Percentiles rank a stretch among this genome's conserved stretches.
Evolutionary conservation across 2,797 vertebrate species (phyloP).

Genomic region (Eulemur coronatus): DNA sequence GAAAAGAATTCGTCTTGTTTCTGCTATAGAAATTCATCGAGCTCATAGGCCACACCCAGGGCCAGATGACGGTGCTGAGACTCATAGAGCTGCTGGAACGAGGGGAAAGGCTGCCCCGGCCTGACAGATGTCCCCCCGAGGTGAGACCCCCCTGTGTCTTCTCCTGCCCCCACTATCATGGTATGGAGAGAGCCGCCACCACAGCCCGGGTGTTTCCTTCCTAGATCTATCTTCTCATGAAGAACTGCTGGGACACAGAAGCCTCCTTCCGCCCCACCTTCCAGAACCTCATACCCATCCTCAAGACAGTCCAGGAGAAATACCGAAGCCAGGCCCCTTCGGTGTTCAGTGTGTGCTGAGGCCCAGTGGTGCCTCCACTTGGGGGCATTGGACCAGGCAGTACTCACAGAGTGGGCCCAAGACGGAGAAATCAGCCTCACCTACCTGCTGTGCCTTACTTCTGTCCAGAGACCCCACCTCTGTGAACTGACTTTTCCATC

Average conservation of each 20-base stretch:
- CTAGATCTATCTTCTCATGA: conserved; percentile 87
- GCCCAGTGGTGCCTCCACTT: accelerated
- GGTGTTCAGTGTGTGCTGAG: conserved; percentile 78
- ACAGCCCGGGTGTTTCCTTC: not conserved
- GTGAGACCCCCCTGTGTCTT: conserved; percentile 77
- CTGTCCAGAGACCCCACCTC: not conserved
- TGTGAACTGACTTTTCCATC: not conserved
- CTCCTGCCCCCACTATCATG: accelerated
- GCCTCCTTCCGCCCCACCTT: conserved; percentile 90
- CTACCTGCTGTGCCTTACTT: not conserved
- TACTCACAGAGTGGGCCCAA: not conserved
- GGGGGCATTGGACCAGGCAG: not conserved
- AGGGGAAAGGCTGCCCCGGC: conserved; percentile 87
- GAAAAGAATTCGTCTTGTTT: not conserved
- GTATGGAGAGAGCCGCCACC: not conserved
- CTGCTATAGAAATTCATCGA: conserved; percentile 89
- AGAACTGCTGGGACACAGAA: conserved; percentile 90
- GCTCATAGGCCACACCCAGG: conserved; percentile 86
- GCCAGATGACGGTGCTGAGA: conserved; percentile 89
- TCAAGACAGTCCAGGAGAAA: conserved; percentile 83
- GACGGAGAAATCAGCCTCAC: no score
- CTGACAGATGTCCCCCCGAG: conserved; percentile 89
- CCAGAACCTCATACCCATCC: conserved; percentile 84
- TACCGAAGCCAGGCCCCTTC: conserved; percentile 82
- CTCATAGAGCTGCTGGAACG: conserved; percentile 89